These are phyloP conservation scores for Pollenia amentaria DNA, from an alignment of 2,888 invertebrate genomes.

Conservation along the genomic window DNA sequence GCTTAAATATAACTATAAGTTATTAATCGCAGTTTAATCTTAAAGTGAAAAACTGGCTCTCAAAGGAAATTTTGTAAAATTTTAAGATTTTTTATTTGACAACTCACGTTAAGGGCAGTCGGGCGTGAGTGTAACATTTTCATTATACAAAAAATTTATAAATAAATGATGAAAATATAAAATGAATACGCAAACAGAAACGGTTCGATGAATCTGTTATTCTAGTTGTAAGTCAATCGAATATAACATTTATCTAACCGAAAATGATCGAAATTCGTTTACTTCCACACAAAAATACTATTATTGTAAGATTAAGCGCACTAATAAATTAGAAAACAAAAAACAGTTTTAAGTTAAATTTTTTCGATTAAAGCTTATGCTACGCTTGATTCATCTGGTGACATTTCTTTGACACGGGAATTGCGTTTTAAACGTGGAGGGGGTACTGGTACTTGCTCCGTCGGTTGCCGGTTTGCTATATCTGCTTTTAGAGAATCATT, in stretches of 20 bases:
- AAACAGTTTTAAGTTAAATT: not conserved
- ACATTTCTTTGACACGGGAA: conserved; percentile 79
- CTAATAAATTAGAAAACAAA: not conserved
- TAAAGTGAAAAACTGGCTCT: no score
- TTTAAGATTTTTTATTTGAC: not conserved
- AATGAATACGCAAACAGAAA: not conserved
- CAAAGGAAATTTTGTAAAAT: no score
- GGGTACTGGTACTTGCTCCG: conserved; percentile 78
- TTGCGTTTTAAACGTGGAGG: conserved; percentile 82
- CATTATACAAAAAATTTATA: conserved; percentile 8
- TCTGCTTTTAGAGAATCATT: conserved; percentile 55
- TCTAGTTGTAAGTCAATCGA: no score
- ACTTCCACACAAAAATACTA: not conserved
- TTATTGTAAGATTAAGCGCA: not conserved
- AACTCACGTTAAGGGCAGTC: conserved; percentile 49
- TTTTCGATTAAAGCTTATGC: conserved; percentile 71
- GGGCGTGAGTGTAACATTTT: not conserved
- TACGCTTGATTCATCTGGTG: conserved; percentile 79
- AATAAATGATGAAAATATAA: conserved; percentile 19
- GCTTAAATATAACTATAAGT: no score
- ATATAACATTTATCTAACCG: not conserved
- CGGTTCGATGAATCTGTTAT: no score
- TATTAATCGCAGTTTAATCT: no score
- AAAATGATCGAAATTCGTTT: not conserved
- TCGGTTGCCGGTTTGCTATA: conserved; percentile 41